These are phyloP conservation scores for Suillia variegata DNA, from an alignment of 2,888 invertebrate genomes.

Conservation along the genomic window DNA sequence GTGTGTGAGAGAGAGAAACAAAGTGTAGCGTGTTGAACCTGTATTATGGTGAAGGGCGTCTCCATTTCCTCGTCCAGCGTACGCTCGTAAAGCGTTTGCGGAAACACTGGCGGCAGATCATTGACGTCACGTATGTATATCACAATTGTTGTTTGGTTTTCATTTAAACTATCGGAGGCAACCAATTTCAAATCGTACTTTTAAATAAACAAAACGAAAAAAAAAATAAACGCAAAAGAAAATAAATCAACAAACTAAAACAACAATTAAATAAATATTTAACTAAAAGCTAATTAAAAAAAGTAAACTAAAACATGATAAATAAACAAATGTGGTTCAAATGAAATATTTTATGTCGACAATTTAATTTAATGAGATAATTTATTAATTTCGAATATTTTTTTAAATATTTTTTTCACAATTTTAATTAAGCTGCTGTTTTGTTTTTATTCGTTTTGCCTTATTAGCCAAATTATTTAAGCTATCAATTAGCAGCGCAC, in stretches of 20 bases:
- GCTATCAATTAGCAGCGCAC: background rate
- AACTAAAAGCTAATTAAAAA: conserved; percentile 7
- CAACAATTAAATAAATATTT: conserved; percentile 22
- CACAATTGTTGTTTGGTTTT: conserved; percentile 82
- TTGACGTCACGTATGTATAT: conserved; percentile 86
- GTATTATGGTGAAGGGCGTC: conserved; percentile 75
- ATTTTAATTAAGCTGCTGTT: no score
- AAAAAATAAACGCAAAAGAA: conserved; percentile 31
- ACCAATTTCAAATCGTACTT: conserved; percentile 88
- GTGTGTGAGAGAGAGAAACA: no score
- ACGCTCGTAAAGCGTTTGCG: conserved; percentile 72
- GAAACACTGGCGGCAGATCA: conserved; percentile 85
- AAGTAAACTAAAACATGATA: conserved; percentile 5
- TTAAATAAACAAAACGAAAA: conserved; percentile 38
- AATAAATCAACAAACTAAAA: conserved; percentile 24
- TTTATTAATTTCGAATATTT: no score
- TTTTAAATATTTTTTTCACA: no score
- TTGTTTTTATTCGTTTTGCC: no score
- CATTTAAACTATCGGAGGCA: conserved; percentile 88
- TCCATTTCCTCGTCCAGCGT: conserved; percentile 77
- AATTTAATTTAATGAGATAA: no score
- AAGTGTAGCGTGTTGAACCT: no score
- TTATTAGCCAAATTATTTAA: no score
- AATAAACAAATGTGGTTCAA: background rate
- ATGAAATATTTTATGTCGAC: background rate